These are phyloP conservation scores for Hippocampus kuda DNA, from an alignment of 2,797 vertebrate species.

Conservation along the genomic window DNA sequence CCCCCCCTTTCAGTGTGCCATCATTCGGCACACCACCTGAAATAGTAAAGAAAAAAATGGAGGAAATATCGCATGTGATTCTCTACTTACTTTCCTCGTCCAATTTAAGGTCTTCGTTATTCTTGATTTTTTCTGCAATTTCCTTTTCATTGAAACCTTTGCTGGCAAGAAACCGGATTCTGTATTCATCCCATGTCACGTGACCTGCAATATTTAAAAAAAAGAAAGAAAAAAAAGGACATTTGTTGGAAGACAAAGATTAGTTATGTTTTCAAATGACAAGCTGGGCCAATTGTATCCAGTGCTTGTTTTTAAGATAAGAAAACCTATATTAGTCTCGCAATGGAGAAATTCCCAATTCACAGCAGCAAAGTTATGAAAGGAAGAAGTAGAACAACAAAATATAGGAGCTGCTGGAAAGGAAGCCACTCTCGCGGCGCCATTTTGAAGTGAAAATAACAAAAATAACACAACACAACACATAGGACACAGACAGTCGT, in stretches of 20 bases:
- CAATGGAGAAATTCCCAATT: too few relatives aligned
- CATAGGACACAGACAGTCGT: too few relatives aligned
- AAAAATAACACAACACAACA: too few relatives aligned
- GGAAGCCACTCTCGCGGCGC: too few relatives aligned
- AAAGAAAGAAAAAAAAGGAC: not conserved
- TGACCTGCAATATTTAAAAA: conserved; percentile 59
- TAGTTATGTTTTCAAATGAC: not conserved
- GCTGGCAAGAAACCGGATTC: conserved; percentile 86
- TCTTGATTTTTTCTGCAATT: conserved; percentile 79
- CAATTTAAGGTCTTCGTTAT: conserved; percentile 84
- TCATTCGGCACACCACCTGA: not conserved
- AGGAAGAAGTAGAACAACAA: too few relatives aligned
- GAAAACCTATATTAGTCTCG: too few relatives aligned
- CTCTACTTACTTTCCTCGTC: conserved; percentile 86
- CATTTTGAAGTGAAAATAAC: too few relatives aligned
- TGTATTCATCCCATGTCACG: conserved; percentile 92
- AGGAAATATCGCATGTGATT: not conserved
- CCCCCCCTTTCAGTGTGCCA: not conserved
- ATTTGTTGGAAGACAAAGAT: not conserved
- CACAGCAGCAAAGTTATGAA: too few relatives aligned
- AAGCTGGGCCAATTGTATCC: not conserved
- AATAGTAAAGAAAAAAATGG: not conserved
- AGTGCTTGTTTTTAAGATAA: too few relatives aligned
- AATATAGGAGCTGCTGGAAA: too few relatives aligned
- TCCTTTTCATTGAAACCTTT: conserved; percentile 88